phyloP scores from a whole-genome alignment of 2,888 invertebrate genomes.

The Cremastinae sp. region DNA sequence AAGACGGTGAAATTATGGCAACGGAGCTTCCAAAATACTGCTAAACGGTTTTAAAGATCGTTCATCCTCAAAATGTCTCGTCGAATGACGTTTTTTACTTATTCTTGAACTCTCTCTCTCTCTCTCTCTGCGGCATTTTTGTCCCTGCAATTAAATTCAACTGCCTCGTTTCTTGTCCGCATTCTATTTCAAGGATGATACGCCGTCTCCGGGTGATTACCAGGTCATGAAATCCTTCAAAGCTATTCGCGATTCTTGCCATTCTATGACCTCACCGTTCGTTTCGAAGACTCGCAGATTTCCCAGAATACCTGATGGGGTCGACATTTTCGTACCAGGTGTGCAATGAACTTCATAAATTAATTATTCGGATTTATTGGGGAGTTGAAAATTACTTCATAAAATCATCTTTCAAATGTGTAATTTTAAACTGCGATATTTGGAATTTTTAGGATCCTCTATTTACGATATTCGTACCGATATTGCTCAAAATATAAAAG shows the following conservation, averaged over 20 bases:
- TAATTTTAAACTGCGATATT: not conserved
- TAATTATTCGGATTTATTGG: not conserved
- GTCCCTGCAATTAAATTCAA: too few species aligned
- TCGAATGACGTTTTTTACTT: too few species aligned
- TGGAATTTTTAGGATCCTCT: conserved; percentile 47
- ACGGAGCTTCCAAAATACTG: conserved; percentile 2
- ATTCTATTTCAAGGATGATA: conserved; percentile 52
- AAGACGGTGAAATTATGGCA: conserved; percentile 54
- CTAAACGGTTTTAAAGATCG: not conserved
- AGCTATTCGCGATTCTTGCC: conserved; percentile 64
- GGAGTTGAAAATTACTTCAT: too few species aligned
- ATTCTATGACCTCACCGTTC: conserved; percentile 61
- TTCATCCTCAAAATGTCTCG: not conserved
- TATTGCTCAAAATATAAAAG: conserved; percentile 50
- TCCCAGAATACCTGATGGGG: conserved; percentile 37
- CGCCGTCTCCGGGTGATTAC: conserved; percentile 65
- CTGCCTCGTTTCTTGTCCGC: too few species aligned
- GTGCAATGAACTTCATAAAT: not conserved
- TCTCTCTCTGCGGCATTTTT: not conserved
- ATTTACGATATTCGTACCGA: conserved; percentile 49
- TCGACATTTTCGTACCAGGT: conserved; percentile 63
- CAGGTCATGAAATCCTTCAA: conserved; percentile 66
- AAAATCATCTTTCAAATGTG: not conserved
- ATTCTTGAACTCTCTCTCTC: too few species aligned
- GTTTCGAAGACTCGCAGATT: conserved; percentile 60